Evolutionary conservation across 2,888 invertebrate genomes (phyloP), one percentile per base, ranked within the genome.

Genomic region (Dugesia japonica): DNA sequence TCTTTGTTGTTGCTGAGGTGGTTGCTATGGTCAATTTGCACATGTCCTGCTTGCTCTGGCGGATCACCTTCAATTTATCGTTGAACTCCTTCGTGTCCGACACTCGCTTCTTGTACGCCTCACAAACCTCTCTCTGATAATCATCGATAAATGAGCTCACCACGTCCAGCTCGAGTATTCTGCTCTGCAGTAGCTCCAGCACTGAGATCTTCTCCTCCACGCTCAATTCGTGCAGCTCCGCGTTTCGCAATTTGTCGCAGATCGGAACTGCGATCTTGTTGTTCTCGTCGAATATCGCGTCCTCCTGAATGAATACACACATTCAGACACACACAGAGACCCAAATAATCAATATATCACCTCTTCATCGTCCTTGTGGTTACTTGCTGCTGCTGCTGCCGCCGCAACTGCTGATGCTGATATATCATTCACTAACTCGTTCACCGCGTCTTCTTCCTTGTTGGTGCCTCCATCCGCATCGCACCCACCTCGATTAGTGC

Each of bases 141-240:
- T 82, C 81, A 76, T 82, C 82, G 83, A 84, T 83, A 79, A 81
- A 83, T 76, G 83, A 83, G 79, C 83, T 83, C 15, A 84, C 82
- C 15, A 83, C 82, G 80, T 84, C 84, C 0, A 84, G 81, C 42
- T 80, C 81, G 81, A 84, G 81, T 38, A 84, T 81, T 0, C 84
- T 81, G 74, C 82, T 81, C 81, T 83, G 83, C 73, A 84, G 80
- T 0, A 82, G 83, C 26, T 79, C 80, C 72, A 84, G 77, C n/a
- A 84, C 79, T 73, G 80, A 77, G 20, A 84, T 77, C 77, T 84
- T 83, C 76, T 82, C 80, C 76, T 79, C 78, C 0, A 82, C 78
- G 13, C 81, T 81, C 27, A 84, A 79, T 77, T 81, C 80, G 74
- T 80, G 81, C 20, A 84, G 79, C 79, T 84, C 83, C 28, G 80